Evolutionary conservation across 2,888 invertebrate species (phyloP), one percentile per base, ranked within the genome.

Genomic region (Asteroscopus sphinx): DNA sequence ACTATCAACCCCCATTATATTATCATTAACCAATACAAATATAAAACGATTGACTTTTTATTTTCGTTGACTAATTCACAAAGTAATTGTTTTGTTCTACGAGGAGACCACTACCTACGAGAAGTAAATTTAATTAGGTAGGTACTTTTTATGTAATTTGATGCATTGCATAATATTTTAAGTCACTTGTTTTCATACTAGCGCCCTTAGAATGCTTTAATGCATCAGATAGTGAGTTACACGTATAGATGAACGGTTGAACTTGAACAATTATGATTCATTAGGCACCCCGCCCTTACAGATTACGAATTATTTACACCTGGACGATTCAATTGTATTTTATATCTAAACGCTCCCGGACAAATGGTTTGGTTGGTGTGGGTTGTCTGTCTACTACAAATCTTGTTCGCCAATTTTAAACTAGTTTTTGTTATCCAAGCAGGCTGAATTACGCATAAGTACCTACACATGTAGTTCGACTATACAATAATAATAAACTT

Each of bases 1-100:
- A 84, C 88, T 86, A 92, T 92, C 92, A 85, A 81, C 81, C 87
- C 87, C 90, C 86, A 94, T 94, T 94, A 94, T 93, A 90, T 91
- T 91, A 90, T 89, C 93, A 93, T 94, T 93, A 92, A 87, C 80
- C 80, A 82, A 87, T 86, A 90, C 89, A 82, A 91, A 92, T 89
- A 83, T 80, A 80, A 81, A 85, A 83, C 77, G 77, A 78, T 74
- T 61, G 77, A 80, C 81, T 86, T 86, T 86, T 84, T 82, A 82
- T 82, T 79, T 83, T 85, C 74, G 69, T 66, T 73, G 80, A 76
- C 73, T 90, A 86, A 86, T 89, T 82, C 80, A 65, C 41, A 61
- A 53, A 49, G 66, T 68, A 45, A 62, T 56, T 63, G 63, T 53
- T 41, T 36, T 28, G 9, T 0, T 16, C 25, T 13, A 47, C 5